Base-by-base conservation (phyloP, 2,888 invertebrate genomes). In the Itoplectis maculator region DNA sequence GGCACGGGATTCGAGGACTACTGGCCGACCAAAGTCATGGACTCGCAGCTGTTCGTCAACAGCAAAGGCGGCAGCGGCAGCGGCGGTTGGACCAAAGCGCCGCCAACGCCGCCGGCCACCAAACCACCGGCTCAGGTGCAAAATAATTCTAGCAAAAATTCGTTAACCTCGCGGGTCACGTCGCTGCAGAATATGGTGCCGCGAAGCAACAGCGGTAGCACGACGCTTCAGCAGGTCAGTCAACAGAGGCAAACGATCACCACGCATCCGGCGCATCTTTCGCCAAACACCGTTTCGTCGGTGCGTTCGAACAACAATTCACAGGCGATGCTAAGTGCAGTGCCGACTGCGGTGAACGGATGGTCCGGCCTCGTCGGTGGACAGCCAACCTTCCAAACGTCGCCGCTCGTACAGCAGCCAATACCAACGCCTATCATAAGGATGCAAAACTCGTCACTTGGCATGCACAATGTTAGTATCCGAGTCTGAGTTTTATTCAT, bases 1-100 rank as follows among this genome's bases (percentile, higher is more conserved):
- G 97, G 97, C 29, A 98, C 98, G 0, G 95, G 96, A 87, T 98
- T 98, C 91, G 98, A 98, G 91, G 97, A 98, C 89, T 98, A 98
- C 92, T 98, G 98, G 98, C 98, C 98, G 0, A 96, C 96, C 91
- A 97, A 97, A 93, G 96, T 97, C 79, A 96, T 97, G 84, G 97
- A 97, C 89, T 96, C 96, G 0, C 97, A 97, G 91, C 94, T 97
- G 20, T 93, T 97, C 61, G 95, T 97, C 87, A 95, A 95, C 69
- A 95, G 96, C 49, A 95, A 96, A 90, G 95, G 95, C 79, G 92
- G 93, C 56, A 92, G 90, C 45, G 92, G 92, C 79, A 94, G 94
- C 84, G 96, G 96, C 0, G 96, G 96, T 87, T 97, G 97, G 97
- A 97, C 96, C 35, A 94, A 96, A 40, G 96, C 96, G 86, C 97